Percentiles rank a stretch among this genome's conserved stretches.
Evolutionary conservation across 2,113 vertebrate genomes (phyloP).

Genomic region (Jacana jacana): DNA sequence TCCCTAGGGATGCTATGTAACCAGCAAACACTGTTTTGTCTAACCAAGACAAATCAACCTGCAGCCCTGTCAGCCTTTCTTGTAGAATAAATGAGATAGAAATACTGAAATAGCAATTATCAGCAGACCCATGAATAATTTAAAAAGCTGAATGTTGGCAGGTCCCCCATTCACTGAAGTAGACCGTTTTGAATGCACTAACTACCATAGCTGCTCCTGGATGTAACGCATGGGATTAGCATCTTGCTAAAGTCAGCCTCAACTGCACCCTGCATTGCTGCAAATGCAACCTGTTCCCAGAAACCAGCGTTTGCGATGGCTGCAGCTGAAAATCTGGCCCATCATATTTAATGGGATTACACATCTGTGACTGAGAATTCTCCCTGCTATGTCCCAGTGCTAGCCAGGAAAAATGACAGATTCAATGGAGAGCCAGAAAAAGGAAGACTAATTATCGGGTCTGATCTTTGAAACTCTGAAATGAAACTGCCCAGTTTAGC

Average conservation of each 20-base stretch:
- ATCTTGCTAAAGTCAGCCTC: neutral
- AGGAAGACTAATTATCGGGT: neutral
- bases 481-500: neutral
- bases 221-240: neutral
- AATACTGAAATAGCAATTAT: conserved; percentile 51
- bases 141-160: neutral
- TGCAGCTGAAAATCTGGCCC: neutral
- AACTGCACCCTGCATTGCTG: neutral
- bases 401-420: neutral
- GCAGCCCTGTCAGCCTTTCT: conserved; percentile 5
- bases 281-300: neutral
- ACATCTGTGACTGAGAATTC: neutral
- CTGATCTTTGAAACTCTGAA: neutral
- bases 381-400: neutral
- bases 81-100: conserved; percentile 42
- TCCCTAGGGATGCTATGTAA: neutral
- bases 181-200: neutral
- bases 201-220: neutral
- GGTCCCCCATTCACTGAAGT: neutral
- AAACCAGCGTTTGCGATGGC: no score
- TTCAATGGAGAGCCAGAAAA: neutral
- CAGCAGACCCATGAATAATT: conserved; percentile 25
- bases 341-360: neutral
- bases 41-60: conserved; percentile 14
- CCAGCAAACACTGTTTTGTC: neutral